phyloP scores from a whole-genome alignment of 2,888 invertebrate species.

The Heliconius ethilla region DNA sequence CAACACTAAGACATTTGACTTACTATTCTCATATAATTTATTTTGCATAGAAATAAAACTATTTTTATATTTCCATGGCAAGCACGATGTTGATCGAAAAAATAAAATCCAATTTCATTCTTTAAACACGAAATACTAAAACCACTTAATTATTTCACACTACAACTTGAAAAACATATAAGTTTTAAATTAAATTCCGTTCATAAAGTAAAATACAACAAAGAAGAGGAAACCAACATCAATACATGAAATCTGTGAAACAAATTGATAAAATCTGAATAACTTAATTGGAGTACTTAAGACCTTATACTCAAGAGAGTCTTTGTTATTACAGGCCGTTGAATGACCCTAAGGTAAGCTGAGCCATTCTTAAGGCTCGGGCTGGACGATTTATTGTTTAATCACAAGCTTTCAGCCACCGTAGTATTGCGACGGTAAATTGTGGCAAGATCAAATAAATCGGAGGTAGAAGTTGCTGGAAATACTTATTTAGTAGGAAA shows the following conservation, averaged over 20 bases:
- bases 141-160: neutral
- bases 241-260: constrained; percentile 11
- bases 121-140: neutral
- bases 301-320: constrained; percentile 30
- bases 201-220: neutral
- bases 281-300: constrained; percentile 38
- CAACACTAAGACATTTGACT: neutral
- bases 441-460: constrained; percentile 59
- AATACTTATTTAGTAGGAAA: neutral
- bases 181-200: neutral
- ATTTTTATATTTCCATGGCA: no score
- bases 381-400: constrained; percentile 73
- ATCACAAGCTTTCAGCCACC: constrained; percentile 74
- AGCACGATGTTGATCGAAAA: no score
- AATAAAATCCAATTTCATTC: neutral
- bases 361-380: constrained; percentile 48
- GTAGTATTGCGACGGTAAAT: constrained; percentile 74
- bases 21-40: neutral
- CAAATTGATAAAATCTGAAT: constrained; percentile 43
- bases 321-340: constrained; percentile 43
- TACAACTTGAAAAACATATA: neutral
- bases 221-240: constrained; percentile 3
- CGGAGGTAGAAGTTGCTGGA: constrained; percentile 39
- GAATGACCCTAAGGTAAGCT: constrained; percentile 46
- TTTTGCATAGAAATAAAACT: no score